Percentiles rank a stretch among this genome's conserved stretches.
Evolutionary conservation across 1,140 invertebrate genomes (phyloP).

Genomic region (Drosophila sulfurigaster): DNA sequence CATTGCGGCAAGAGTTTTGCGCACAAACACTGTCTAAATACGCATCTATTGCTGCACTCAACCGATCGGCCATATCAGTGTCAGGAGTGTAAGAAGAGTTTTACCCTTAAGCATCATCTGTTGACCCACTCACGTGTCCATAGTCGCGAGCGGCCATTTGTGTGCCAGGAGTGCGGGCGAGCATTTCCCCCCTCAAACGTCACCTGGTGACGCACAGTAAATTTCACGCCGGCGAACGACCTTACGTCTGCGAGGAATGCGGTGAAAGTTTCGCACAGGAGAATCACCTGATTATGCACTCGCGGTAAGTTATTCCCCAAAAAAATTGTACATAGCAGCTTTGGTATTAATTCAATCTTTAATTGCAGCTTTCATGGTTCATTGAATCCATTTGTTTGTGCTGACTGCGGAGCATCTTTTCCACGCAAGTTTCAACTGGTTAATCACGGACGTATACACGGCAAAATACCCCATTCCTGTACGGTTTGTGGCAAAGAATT

Average conservation of each 20-base stretch:
- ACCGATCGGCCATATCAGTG: conserved; percentile 93
- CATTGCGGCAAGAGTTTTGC: conserved; percentile 95
- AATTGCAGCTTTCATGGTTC: conserved; percentile 90
- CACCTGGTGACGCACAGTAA: conserved; percentile 94
- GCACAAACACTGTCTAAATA: conserved; percentile 93
- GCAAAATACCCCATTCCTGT: conserved; percentile 92
- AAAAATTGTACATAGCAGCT: too few species aligned
- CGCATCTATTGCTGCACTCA: conserved; percentile 92
- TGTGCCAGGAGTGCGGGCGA: conserved; percentile 92
- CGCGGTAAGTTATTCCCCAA: conserved; percentile 84
- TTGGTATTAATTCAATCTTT: not conserved
- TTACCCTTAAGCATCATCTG: conserved; percentile 92
- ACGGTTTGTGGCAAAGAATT: conserved; percentile 93
- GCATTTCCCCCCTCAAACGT: conserved; percentile 92
- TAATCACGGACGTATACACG: conserved; percentile 92
- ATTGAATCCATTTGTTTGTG: conserved; percentile 91
- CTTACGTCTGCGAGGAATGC: conserved; percentile 94
- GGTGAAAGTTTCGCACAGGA: conserved; percentile 95
- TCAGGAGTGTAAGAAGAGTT: conserved; percentile 94
- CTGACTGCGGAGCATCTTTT: conserved; percentile 93
- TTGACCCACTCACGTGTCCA: conserved; percentile 91
- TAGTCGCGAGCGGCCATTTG: conserved; percentile 91
- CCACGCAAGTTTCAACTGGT: conserved; percentile 93
- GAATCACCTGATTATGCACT: conserved; percentile 92
- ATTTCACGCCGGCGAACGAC: conserved; percentile 94